These are phyloP conservation scores for Erinaceus europaeus DNA, from an alignment of 2,113 vertebrate species.

Conservation along the genomic window DNA sequence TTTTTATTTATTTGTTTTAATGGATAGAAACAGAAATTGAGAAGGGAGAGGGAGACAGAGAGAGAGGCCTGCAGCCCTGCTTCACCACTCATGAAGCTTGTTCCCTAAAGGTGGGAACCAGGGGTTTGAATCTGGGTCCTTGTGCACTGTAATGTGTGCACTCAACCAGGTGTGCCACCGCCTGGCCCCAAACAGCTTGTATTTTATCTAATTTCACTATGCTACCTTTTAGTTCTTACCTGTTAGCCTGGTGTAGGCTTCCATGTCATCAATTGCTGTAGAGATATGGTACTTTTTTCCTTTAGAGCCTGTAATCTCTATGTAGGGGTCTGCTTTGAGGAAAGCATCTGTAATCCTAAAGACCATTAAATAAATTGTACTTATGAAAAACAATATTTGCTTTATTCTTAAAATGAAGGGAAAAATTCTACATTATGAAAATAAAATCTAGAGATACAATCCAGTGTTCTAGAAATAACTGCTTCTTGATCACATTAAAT, in stretches of 20 bases:
- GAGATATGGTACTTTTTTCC: conserved; percentile 86
- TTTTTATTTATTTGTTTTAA: too few relatives aligned
- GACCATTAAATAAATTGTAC: not conserved
- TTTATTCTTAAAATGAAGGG: not conserved
- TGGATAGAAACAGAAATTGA: too few relatives aligned
- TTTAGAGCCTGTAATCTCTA: conserved; percentile 83
- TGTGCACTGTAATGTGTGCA: too few relatives aligned
- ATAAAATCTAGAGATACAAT: not conserved
- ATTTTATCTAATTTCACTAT: not conserved
- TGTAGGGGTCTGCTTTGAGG: conserved; percentile 88
- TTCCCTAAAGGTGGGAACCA: too few relatives aligned
- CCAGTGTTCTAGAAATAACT: not conserved
- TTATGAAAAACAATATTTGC: conserved; percentile 38
- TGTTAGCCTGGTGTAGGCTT: conserved; percentile 94
- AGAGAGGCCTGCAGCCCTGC: too few relatives aligned
- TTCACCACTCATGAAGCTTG: too few relatives aligned
- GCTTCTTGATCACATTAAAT: not conserved
- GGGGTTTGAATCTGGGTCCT: too few relatives aligned
- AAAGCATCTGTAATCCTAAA: conserved; percentile 95
- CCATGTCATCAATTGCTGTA: conserved; percentile 94
- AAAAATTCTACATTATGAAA: conserved; percentile 26
- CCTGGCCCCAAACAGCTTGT: not conserved
- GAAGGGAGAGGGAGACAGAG: too few relatives aligned
- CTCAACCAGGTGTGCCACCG: not conserved
- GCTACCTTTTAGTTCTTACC: conserved; percentile 79